Base-by-base conservation (phyloP, 1,140 invertebrate genomes). In the Pissodes strobi region DNA sequence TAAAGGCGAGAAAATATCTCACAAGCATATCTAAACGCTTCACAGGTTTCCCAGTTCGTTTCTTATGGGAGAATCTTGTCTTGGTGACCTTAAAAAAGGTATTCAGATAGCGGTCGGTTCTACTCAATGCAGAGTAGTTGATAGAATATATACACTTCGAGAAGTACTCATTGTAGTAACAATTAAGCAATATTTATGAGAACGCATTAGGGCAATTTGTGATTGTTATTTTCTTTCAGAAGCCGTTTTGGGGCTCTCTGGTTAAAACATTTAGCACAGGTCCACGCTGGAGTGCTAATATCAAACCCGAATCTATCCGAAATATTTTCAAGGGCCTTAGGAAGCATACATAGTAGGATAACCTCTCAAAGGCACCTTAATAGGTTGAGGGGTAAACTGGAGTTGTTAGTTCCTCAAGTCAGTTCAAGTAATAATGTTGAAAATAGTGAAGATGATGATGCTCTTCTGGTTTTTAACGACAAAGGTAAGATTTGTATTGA, bases 241-340 rank as follows among this genome's bases (percentile, higher is more conserved):
- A 83, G 85, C 66, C 80, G 83, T 73, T 82, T 81, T 60, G 85
- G 83, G 2, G 69, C 84, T 1, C 76, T 79, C 34, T 89, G 88
- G 88, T 66, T 90, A 21, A 81, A 84, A 70, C 67, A 77, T 48
- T 70, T 89, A 23, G 69, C 87, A n/a, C 76, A 81, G 53, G 80
- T 81, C 10, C 87, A 89, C 72, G 81, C 86, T 0, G 84, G 84
- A 53, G 81, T 87, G 49, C 68, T 90, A 13, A 80, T 88, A 49
- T 81, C 83, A 0, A 84, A 85, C 75, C 81, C 84, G 9, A 78
- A 82, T 38, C 70, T 83, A 21, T 73, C 76, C 1, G 82, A 84
- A n/a, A 58, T 82, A 18, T 76, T 89, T 30, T 78, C 80, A 25
- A 81, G 86, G 3, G 81, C 85, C 43, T 76, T 88, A 39, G 83